phyloP scores from a whole-genome alignment of 2,797 vertebrate genomes.

The Poecilia gillii region DNA sequence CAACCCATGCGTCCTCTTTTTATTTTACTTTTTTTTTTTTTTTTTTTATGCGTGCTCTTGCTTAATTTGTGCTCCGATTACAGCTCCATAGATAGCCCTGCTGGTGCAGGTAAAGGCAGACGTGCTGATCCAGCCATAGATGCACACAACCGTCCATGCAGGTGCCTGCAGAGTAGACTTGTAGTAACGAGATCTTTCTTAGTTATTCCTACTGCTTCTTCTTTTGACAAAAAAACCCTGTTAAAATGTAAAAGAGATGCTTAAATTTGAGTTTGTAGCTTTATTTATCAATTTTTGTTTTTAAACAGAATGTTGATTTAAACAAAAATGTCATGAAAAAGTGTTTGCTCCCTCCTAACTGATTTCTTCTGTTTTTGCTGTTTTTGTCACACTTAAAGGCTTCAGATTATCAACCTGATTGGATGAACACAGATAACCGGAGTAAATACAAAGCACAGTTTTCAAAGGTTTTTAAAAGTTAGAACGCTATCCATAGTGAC shows the following conservation, averaged over 20 bases:
- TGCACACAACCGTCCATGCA: conserved; percentile 53
- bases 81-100: conserved; percentile 72
- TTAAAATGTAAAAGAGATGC: conserved; percentile 1
- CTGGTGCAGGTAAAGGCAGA: conserved; percentile 71
- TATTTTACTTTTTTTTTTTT: not conserved
- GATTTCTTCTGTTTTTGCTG: not conserved
- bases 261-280: not conserved
- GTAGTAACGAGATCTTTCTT: conserved; percentile 17
- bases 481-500: not conserved
- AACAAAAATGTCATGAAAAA: not conserved
- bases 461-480: not conserved
- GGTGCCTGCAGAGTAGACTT: conserved; percentile 46
- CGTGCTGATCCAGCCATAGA: conserved; percentile 67
- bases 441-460: not conserved
- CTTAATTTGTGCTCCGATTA: conserved; percentile 78
- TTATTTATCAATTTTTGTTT: not conserved
- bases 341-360: not conserved
- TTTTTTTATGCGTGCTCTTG: conserved; percentile 53
- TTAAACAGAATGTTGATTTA: not conserved
- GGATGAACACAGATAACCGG: not conserved
- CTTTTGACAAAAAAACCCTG: not conserved
- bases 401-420: not conserved
- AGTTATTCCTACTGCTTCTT: not conserved
- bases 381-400: not conserved
- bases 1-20: conserved; percentile 54